Evolutionary conservation across 2,888 invertebrate genomes (phyloP).

Genomic region (Argynnis bischoffii): DNA sequence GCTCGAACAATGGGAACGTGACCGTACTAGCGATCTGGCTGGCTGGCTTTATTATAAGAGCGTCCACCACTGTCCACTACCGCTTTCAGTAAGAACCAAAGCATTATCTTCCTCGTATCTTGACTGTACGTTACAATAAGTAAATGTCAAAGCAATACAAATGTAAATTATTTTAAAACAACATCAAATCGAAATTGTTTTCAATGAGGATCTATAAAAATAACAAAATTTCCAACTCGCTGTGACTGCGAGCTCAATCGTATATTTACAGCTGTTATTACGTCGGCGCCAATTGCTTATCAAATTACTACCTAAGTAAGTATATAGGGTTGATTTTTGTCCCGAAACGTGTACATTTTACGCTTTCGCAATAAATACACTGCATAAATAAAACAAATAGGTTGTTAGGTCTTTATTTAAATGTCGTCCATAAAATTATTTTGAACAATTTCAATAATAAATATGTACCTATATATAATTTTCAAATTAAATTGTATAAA

Average conservation of each 20-base stretch:
- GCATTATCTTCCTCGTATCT: slow-evolving; percentile 42
- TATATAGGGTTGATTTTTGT: slow-evolving; percentile 43
- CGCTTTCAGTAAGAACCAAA: slow-evolving; percentile 42
- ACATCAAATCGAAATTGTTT: slow-evolving; percentile 54
- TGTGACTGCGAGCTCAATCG: slow-evolving; percentile 43
- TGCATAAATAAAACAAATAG: slow-evolving; percentile 49
- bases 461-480: slow-evolving; percentile 13
- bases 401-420: slow-evolving; percentile 35
- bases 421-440: slow-evolving; percentile 29
- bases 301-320: slow-evolving; percentile 41
- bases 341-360: slow-evolving; percentile 45
- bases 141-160: slow-evolving; percentile 51
- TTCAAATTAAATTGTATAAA: background rate
- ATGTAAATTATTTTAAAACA: slow-evolving; percentile 45
- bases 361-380: slow-evolving; percentile 45
- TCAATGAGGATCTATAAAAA: slow-evolving; percentile 53
- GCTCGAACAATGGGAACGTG: slow-evolving; percentile 79
- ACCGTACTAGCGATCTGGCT: slow-evolving; percentile 68
- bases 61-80: slow-evolving; percentile 48
- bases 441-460: slow-evolving; percentile 45
- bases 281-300: slow-evolving; percentile 49
- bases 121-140: slow-evolving; percentile 49
- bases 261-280: slow-evolving; percentile 52
- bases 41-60: slow-evolving; percentile 55
- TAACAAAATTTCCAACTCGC: slow-evolving; percentile 48